Evolutionary conservation across 2,113 vertebrate genomes (phyloP).

Genomic region (Gasterosteus aculeatus): DNA sequence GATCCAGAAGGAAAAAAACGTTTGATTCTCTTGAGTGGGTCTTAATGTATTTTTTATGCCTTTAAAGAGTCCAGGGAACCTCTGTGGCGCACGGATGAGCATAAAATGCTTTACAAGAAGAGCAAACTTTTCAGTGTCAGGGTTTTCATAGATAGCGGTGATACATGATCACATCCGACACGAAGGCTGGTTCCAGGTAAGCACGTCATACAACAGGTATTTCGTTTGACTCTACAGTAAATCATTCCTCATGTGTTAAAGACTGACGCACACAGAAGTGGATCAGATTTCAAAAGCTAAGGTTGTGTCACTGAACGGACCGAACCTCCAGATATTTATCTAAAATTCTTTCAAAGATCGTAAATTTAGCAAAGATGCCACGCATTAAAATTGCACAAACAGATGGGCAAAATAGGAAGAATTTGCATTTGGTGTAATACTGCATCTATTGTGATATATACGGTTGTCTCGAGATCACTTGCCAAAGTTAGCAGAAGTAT

Average conservation of each 20-base stretch:
- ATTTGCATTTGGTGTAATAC: not conserved
- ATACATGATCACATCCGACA: not conserved
- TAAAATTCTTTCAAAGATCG: not conserved
- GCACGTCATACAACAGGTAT: not conserved
- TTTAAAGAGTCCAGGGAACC: not conserved
- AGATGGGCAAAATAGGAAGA: not conserved
- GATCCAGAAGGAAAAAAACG: not conserved
- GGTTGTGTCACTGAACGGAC: not conserved
- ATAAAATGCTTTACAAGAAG: slow-evolving; percentile 3
- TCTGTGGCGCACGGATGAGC: not conserved
- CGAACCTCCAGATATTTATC: slow-evolving; percentile 4
- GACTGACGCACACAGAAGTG: not conserved
- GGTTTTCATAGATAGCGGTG: not conserved
- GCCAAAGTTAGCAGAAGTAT: too few relatives aligned
- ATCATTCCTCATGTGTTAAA: not conserved
- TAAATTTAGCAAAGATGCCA: not conserved
- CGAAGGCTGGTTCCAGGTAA: not conserved
- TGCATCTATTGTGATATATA: not conserved
- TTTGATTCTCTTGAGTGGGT: not conserved
- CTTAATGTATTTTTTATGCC: slow-evolving; percentile 2
- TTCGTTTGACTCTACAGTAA: not conserved
- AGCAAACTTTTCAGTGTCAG: not conserved
- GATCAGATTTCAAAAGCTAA: not conserved
- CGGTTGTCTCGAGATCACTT: too few relatives aligned
- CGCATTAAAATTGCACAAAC: not conserved